Conservation (phyloP, 2,797 vertebrate genomes). For the Lepus oiostolus region DNA sequence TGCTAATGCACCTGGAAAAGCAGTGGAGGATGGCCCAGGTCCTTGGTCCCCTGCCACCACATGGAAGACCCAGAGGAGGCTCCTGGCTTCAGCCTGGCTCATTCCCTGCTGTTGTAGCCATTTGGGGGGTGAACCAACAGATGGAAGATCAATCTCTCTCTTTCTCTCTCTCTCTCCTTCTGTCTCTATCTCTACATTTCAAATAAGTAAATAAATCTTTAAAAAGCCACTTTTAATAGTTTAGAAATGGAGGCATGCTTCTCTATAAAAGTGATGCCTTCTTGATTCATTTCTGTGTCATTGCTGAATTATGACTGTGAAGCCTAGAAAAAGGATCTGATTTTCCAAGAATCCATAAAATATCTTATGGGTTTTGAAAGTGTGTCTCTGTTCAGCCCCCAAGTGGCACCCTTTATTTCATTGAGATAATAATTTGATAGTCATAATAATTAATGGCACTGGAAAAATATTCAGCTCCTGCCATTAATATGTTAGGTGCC, state of each 20-base stretch:
- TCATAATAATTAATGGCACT: conserved; percentile 44
- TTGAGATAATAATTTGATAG: conserved; percentile 52
- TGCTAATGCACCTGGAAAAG: too few relatives aligned
- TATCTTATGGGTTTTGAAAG: conserved; percentile 40
- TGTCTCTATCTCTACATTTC: too few relatives aligned
- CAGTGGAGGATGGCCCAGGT: too few relatives aligned
- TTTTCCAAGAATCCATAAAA: conserved; percentile 58
- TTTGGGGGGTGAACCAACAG: too few relatives aligned
- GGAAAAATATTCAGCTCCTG: conserved; percentile 31
- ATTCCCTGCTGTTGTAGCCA: too few relatives aligned
- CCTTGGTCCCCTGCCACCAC: too few relatives aligned
- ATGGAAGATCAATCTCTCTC: too few relatives aligned
- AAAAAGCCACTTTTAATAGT: neutral
- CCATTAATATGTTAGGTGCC: conserved; percentile 27
- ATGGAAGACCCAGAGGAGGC: too few relatives aligned
- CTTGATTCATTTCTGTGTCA: conserved; percentile 38
- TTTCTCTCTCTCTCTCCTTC: too few relatives aligned
- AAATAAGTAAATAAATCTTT: neutral
- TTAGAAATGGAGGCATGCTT: neutral
- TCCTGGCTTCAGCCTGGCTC: too few relatives aligned
- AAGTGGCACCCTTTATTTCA: conserved; percentile 30
- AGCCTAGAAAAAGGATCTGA: neutral
- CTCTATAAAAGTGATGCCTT: neutral
- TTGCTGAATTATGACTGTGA: neutral
- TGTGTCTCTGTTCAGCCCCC: neutral